Evolutionary conservation across 2,797 vertebrate species (phyloP), one percentile per base, ranked within the genome.

Genomic region (Hemibagrus guttatus): DNA sequence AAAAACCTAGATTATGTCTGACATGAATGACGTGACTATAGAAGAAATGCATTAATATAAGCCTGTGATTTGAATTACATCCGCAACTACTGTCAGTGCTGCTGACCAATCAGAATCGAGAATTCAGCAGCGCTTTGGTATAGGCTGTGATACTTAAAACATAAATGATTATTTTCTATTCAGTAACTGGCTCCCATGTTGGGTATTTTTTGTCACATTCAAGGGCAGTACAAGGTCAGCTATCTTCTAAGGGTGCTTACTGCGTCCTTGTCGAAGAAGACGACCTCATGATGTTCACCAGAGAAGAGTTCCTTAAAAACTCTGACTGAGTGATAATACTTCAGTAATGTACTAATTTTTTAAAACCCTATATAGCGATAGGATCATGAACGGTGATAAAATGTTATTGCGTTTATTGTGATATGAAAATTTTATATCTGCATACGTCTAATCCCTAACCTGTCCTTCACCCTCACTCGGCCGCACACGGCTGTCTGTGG

Each of bases 221-320:
- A 79, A 79, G 31, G 76, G 76, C 19, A 79, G 54, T 13, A 59
- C 23, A 79, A 58, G 54, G 76, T 79, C 76, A 59, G 19, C 76
- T 58, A 54, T 35, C 54, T 39, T 58, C 11, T 79, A 35, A 59
- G 54, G 31, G 21, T 39, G 31, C 54, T 79, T 59, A 35, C 11
- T 23, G 17, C 8, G 58, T 80, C 31, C 78, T 80, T 61, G 31
- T 80, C 56, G 1, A 16, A 23, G 23, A 58, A 56, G 3, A 11
- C 46, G n/a, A 76, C 31, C 56, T 59, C 54, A 39, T 79, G 75
- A 42, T 80, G 19, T 61, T 80, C 23, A 42, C 12, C 78, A 61
- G 31, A 61, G 21, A 80, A 23, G 35, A 61, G 5, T 42, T 42
- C 12, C 56, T 61, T 42, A 17, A 79, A 39, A 26, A 54, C 54